Evolutionary conservation across 2,888 invertebrate genomes (phyloP).

Genomic region (Himalopsyche japonica): DNA sequence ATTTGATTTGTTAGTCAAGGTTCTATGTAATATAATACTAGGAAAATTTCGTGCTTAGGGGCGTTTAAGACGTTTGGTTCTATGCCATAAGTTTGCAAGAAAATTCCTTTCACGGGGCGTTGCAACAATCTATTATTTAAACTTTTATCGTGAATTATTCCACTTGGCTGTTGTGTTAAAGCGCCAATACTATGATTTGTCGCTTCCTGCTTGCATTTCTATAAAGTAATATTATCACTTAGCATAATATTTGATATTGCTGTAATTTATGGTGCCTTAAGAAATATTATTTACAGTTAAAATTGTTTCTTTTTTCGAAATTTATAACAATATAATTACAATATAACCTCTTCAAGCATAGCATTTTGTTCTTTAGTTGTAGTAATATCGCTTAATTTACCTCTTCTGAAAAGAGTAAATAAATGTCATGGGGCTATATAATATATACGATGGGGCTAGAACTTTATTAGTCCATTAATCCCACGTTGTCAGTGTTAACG

Average conservation of each 20-base stretch:
- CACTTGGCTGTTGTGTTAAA: slow-evolving; percentile 2
- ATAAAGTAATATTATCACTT: background rate
- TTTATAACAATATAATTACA: too few species aligned
- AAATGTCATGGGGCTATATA: too few species aligned
- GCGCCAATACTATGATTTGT: slow-evolving; percentile 8
- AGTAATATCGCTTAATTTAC: too few species aligned
- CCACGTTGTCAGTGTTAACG: too few species aligned
- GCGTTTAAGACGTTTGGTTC: background rate
- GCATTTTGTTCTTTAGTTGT: too few species aligned
- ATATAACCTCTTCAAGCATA: too few species aligned
- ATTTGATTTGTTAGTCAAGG: background rate
- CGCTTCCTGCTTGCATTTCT: background rate
- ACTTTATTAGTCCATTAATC: too few species aligned
- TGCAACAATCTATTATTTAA: slow-evolving; percentile 19
- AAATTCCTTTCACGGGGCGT: slow-evolving; percentile 10
- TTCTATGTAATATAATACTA: background rate
- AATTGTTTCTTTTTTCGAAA: too few species aligned
- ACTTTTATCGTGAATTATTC: background rate
- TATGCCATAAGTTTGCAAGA: background rate
- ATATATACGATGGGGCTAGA: too few species aligned
- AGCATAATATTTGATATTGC: background rate
- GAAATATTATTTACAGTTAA: background rate
- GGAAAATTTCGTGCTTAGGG: slow-evolving; percentile 1
- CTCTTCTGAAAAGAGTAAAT: too few species aligned
- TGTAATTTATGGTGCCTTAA: background rate